Evolutionary conservation across 2,888 invertebrate genomes (phyloP).

Genomic region (Azorinus chamasolen): DNA sequence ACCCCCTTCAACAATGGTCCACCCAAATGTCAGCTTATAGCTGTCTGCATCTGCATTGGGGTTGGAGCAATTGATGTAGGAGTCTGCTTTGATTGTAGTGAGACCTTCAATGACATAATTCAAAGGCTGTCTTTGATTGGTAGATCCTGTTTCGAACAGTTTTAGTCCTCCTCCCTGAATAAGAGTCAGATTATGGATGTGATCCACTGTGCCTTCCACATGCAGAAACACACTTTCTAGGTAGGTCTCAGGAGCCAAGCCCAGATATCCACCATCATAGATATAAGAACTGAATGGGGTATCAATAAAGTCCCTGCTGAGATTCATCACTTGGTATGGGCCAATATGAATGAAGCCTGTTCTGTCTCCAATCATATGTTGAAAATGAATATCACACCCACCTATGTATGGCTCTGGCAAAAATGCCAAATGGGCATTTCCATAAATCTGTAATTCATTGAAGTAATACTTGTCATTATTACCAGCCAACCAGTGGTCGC

Average conservation of each 20-base stretch:
- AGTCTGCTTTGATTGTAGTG: conserved; percentile 75
- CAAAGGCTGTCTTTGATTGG: conserved; percentile 63
- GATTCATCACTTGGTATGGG: conserved; percentile 75
- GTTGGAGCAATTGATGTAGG: conserved; percentile 71
- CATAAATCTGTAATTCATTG: conserved; percentile 78
- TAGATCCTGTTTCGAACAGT: conserved; percentile 75
- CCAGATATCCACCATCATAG: conserved; percentile 75
- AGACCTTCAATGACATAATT: conserved; percentile 72
- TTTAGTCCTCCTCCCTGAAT: conserved; percentile 73
- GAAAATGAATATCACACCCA: conserved; percentile 70
- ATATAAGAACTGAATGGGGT: conserved; percentile 78
- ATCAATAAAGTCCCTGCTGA: conserved; percentile 71
- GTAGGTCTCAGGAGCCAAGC: conserved; percentile 77
- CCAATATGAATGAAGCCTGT: conserved; percentile 77
- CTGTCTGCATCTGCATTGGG: conserved; percentile 73
- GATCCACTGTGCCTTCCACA: conserved; percentile 76
- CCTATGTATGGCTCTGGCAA: conserved; percentile 65
- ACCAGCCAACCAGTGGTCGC: conserved; percentile 68
- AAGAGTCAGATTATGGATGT: conserved; percentile 77
- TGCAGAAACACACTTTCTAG: conserved; percentile 75
- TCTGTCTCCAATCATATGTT: conserved; percentile 80
- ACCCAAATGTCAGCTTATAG: conserved; percentile 70
- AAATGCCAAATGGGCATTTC: conserved; percentile 79
- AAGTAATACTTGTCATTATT: conserved; percentile 69
- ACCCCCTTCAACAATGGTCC: conserved; percentile 76